Conservation (phyloP, 2,888 invertebrate genomes). For the Athetis lepigone region DNA sequence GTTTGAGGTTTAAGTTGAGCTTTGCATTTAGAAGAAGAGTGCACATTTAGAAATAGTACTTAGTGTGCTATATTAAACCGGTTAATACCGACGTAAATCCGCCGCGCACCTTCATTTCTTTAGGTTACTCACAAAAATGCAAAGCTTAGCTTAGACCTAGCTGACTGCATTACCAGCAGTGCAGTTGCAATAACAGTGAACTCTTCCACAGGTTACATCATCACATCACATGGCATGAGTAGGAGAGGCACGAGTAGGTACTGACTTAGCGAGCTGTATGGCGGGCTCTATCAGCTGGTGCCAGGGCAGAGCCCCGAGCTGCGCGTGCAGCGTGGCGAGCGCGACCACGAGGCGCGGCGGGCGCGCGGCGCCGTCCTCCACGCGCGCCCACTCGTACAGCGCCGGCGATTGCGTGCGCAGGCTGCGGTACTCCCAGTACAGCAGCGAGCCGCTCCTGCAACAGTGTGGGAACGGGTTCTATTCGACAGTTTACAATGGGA, state of each 20-base stretch:
- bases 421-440: slow-evolving; percentile 93
- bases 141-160: too few species aligned
- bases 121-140: too few species aligned
- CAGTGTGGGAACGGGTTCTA: background rate
- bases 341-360: slow-evolving; percentile 79
- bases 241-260: background rate
- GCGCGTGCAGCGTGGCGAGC: slow-evolving; percentile 78
- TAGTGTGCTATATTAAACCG: too few species aligned
- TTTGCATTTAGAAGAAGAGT: too few species aligned
- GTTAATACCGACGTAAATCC: too few species aligned
- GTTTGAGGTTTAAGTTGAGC: too few species aligned
- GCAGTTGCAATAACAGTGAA: background rate
- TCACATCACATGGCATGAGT: too few species aligned
- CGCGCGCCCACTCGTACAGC: slow-evolving; percentile 85
- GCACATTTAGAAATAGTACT: too few species aligned
- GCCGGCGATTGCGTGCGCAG: slow-evolving; percentile 68
- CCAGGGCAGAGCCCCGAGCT: slow-evolving; percentile 79
- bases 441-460: slow-evolving; percentile 93
- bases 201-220: background rate
- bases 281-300: slow-evolving; percentile 76
- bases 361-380: slow-evolving; percentile 38
- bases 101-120: too few species aligned
- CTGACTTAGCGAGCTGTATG: slow-evolving; percentile 76
- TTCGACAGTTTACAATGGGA: background rate
- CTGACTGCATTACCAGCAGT: too few species aligned